Evolutionary conservation across 1,140 invertebrate species (phyloP).

Genomic region (Drosophila rufa): DNA sequence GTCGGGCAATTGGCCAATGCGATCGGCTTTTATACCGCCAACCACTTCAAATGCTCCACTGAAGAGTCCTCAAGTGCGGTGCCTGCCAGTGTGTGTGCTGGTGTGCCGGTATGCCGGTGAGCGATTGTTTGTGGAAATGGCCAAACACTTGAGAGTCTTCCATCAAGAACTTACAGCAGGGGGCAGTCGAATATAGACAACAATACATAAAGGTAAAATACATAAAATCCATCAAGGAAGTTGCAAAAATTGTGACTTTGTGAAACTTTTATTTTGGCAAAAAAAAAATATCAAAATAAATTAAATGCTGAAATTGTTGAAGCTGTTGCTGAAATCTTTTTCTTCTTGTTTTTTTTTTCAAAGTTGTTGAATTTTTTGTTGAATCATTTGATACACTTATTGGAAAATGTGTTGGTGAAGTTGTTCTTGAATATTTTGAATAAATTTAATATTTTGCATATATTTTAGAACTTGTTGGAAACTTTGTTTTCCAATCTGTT

Average conservation of each 20-base stretch:
- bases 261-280: too few relatives aligned
- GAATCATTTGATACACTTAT: background rate
- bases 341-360: too few relatives aligned
- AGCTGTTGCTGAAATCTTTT: too few relatives aligned
- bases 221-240: background rate
- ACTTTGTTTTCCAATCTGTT: background rate
- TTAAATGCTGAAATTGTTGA: too few relatives aligned
- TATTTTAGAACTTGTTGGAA: background rate
- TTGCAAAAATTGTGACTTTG: background rate
- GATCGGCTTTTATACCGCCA: constrained; percentile 62
- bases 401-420: too few relatives aligned
- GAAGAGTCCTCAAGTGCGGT: constrained; percentile 54
- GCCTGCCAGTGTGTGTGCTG: constrained; percentile 2
- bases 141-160: constrained; percentile 35
- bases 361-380: background rate
- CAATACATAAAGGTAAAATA: background rate
- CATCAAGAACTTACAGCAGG: constrained; percentile 28
- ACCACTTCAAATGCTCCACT: constrained; percentile 40
- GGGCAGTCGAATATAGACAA: constrained; percentile 3
- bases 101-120: constrained; percentile 7
- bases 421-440: too few relatives aligned
- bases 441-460: too few relatives aligned
- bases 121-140: constrained; percentile 30
- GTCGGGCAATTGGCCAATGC: constrained; percentile 36
- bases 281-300: too few relatives aligned